Conservation (phyloP, 2,888 invertebrate species). For the Morpho achilles region DNA sequence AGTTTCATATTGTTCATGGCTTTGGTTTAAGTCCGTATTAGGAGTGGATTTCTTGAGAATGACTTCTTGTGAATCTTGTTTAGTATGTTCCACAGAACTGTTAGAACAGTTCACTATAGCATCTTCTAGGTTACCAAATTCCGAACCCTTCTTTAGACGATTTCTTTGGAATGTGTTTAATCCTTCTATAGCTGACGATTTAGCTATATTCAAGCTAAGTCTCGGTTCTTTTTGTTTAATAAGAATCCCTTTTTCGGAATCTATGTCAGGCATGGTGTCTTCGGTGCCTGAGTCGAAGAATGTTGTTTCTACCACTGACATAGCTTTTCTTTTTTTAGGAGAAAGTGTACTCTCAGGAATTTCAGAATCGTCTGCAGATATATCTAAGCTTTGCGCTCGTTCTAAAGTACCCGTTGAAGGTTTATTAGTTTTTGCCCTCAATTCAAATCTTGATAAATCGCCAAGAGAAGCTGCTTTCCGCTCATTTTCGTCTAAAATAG, state of each 20-base stretch:
- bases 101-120: slow-evolving; percentile 81
- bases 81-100: slow-evolving; percentile 68
- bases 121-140: slow-evolving; percentile 88
- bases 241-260: slow-evolving; percentile 53
- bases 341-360: slow-evolving; percentile 62
- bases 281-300: slow-evolving; percentile 66
- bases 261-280: slow-evolving; percentile 64
- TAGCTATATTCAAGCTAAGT: slow-evolving; percentile 72
- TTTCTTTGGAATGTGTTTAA: slow-evolving; percentile 83
- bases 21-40: slow-evolving; percentile 46
- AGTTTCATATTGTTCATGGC: slow-evolving; percentile 56
- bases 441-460: slow-evolving; percentile 84
- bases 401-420: slow-evolving; percentile 82
- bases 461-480: slow-evolving; percentile 89
- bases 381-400: slow-evolving; percentile 89
- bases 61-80: slow-evolving; percentile 46
- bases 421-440: slow-evolving; percentile 61
- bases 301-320: slow-evolving; percentile 71
- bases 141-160: slow-evolving; percentile 85
- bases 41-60: slow-evolving; percentile 35
- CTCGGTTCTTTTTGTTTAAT: slow-evolving; percentile 78
- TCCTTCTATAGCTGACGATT: slow-evolving; percentile 80
- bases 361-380: slow-evolving; percentile 79
- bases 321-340: slow-evolving; percentile 84
- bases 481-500: slow-evolving; percentile 79